Conservation (phyloP, 2,888 invertebrate genomes). For the Mactromeris polynyma region DNA sequence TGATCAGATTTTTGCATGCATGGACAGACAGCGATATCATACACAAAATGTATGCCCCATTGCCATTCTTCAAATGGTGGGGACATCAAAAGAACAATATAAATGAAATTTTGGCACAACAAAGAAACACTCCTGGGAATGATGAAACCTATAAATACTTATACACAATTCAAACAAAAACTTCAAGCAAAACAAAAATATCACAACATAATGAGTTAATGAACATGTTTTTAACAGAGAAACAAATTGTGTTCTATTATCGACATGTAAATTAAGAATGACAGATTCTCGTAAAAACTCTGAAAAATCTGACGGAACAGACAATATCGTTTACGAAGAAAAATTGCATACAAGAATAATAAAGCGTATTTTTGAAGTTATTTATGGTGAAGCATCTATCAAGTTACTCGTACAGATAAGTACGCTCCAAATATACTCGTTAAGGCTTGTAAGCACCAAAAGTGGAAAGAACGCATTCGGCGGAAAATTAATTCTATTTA, state of each 20-base stretch:
- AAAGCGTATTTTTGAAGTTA: not conserved
- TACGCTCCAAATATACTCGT: conserved; percentile 12
- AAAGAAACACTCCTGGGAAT: too few species aligned
- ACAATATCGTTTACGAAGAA: not conserved
- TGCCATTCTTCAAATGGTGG: too few species aligned
- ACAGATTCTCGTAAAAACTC: not conserved
- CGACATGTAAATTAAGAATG: not conserved
- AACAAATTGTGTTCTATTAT: not conserved
- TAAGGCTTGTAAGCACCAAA: conserved; percentile 21
- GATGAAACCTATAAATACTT: too few species aligned
- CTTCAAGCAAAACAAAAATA: not conserved
- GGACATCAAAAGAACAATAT: too few species aligned
- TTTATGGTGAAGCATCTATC: not conserved
- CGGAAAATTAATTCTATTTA: conserved; percentile 53
- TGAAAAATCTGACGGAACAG: not conserved
- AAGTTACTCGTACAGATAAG: not conserved
- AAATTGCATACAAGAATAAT: conserved; percentile 7
- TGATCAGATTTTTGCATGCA: too few species aligned
- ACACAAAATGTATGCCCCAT: too few species aligned
- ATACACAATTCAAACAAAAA: too few species aligned
- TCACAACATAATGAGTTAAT: not conserved
- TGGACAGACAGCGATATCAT: too few species aligned
- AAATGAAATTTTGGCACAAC: too few species aligned
- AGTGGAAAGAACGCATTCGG: conserved; percentile 33
- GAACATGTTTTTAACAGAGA: not conserved